These are phyloP conservation scores for Sycobia sp. DNA, from an alignment of 1,140 invertebrate species.

Conservation along the genomic window DNA sequence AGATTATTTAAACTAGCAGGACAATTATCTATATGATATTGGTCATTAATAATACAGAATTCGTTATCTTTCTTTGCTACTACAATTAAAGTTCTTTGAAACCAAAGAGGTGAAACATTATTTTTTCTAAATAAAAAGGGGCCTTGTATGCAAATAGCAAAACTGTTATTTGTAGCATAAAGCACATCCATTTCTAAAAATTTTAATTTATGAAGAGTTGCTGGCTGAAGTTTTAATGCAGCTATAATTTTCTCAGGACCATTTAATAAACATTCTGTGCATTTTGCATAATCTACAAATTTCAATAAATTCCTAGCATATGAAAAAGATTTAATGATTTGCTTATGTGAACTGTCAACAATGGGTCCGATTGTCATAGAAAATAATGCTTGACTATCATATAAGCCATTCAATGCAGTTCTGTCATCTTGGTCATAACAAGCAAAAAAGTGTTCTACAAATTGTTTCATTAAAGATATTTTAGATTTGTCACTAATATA, in stretches of 20 bases:
- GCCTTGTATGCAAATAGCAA: slow-evolving; percentile 51
- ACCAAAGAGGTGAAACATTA: slow-evolving; percentile 45
- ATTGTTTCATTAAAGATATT: slow-evolving; percentile 53
- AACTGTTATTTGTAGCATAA: slow-evolving; percentile 40
- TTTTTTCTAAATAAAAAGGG: slow-evolving; percentile 50
- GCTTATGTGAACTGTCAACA: slow-evolving; percentile 47
- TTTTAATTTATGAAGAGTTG: slow-evolving; percentile 51
- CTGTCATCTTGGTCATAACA: slow-evolving; percentile 57
- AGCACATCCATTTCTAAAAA: slow-evolving; percentile 52
- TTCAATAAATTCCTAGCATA: slow-evolving; percentile 57
- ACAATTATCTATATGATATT: slow-evolving; percentile 52
- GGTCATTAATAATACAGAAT: slow-evolving; percentile 57
- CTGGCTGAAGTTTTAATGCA: slow-evolving; percentile 46
- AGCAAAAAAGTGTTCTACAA: slow-evolving; percentile 55
- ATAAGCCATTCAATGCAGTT: slow-evolving; percentile 53
- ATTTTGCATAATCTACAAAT: slow-evolving; percentile 58
- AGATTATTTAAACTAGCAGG: slow-evolving; percentile 35
- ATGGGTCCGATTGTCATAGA: slow-evolving; percentile 54
- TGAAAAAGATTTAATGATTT: slow-evolving; percentile 49
- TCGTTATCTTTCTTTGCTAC: slow-evolving; percentile 54
- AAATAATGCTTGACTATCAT: slow-evolving; percentile 55
- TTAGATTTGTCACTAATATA: slow-evolving; percentile 47
- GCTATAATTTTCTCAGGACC: slow-evolving; percentile 56
- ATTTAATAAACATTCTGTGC: slow-evolving; percentile 51
- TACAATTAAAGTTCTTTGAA: slow-evolving; percentile 54